phyloP scores from a whole-genome alignment of 1,140 invertebrate genomes.

The Drosophila ercepeae region DNA sequence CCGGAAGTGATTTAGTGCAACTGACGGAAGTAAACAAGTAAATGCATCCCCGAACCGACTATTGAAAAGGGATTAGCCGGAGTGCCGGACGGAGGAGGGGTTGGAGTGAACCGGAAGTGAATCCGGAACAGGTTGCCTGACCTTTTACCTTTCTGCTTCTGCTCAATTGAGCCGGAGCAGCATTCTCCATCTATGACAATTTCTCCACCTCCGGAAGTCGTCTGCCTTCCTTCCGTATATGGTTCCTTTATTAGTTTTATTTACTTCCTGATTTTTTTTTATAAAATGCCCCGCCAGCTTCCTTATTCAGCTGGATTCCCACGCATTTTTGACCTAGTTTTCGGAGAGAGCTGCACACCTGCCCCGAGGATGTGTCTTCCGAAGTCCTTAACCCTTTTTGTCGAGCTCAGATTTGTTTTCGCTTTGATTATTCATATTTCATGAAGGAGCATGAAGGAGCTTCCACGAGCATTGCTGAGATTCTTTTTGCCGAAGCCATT shows the following conservation, averaged over 20 bases:
- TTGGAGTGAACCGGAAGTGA: constrained; percentile 53
- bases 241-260: constrained; percentile 75
- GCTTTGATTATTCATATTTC: constrained; percentile 51
- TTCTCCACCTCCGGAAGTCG: constrained; percentile 52
- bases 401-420: constrained; percentile 33
- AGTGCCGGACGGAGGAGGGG: not conserved
- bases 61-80: constrained; percentile 63
- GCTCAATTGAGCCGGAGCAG: constrained; percentile 39
- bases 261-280: constrained; percentile 65
- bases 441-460: constrained; percentile 12
- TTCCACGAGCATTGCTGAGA: constrained; percentile 50
- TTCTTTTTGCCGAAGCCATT: constrained; percentile 60
- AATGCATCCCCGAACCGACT: constrained; percentile 8
- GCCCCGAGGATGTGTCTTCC: constrained; percentile 17
- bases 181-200: constrained; percentile 29
- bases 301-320: constrained; percentile 36
- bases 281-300: constrained; percentile 16
- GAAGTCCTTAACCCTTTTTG: constrained; percentile 65
- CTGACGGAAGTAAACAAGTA: constrained; percentile 75
- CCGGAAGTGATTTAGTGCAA: constrained; percentile 81
- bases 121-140: constrained; percentile 68
- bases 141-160: constrained; percentile 65
- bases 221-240: constrained; percentile 48
- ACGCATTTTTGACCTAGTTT: constrained; percentile 74
- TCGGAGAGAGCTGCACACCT: constrained; percentile 14